Evolutionary conservation across 2,113 vertebrate genomes (phyloP).

Genomic region (Pseudopodoces humilis): DNA sequence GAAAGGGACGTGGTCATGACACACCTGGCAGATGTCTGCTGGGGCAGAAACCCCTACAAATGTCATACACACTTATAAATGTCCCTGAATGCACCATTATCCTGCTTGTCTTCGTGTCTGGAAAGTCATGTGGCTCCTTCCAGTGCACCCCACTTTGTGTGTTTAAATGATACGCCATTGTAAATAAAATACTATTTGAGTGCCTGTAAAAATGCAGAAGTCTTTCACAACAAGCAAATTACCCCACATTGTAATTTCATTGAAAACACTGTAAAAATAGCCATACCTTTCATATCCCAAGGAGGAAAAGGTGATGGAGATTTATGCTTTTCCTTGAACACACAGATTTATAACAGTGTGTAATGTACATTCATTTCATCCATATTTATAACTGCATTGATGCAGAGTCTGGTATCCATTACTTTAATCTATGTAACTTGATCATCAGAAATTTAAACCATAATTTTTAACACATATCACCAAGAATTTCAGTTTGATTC

Average conservation of each 20-base stretch:
- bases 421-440: slow-evolving; percentile 82
- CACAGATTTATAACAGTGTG: slow-evolving; percentile 74
- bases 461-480: slow-evolving; percentile 78
- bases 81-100: not conserved
- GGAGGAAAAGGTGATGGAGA: slow-evolving; percentile 70
- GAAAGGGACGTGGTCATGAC: not conserved
- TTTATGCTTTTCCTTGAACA: slow-evolving; percentile 79
- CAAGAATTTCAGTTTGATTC: slow-evolving; percentile 73
- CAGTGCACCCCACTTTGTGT: slow-evolving; percentile 31
- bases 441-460: slow-evolving; percentile 78
- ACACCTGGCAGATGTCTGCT: slow-evolving; percentile 9
- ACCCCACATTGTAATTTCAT: slow-evolving; percentile 68
- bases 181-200: slow-evolving; percentile 63
- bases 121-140: slow-evolving; percentile 28
- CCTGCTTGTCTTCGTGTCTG: slow-evolving; percentile 35
- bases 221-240: slow-evolving; percentile 71
- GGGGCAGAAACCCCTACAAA: slow-evolving; percentile 35
- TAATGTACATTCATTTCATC: slow-evolving; percentile 79
- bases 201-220: slow-evolving; percentile 37
- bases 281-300: slow-evolving; percentile 54
- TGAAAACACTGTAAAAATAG: slow-evolving; percentile 52
- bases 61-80: slow-evolving; percentile 35
- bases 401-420: slow-evolving; percentile 78
- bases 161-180: slow-evolving; percentile 67
- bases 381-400: slow-evolving; percentile 80